These are phyloP conservation scores for Burhinus bistriatus DNA, from an alignment of 2,113 vertebrate species.

Conservation along the genomic window DNA sequence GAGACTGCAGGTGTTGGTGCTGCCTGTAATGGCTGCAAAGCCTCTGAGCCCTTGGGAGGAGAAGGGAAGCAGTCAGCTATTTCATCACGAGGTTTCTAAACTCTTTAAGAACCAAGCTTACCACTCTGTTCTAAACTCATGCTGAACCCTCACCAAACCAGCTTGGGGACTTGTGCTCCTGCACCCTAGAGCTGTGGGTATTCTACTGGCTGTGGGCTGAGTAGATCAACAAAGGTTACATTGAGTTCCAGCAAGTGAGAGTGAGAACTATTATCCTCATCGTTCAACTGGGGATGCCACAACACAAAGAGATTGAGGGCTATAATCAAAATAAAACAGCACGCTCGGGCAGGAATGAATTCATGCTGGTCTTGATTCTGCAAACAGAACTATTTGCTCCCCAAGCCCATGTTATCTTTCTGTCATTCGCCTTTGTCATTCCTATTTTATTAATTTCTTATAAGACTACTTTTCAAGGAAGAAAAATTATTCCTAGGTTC, in stretches of 20 bases:
- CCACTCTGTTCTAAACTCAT: not conserved
- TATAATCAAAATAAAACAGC: not conserved
- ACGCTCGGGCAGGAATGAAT: not conserved
- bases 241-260: not conserved
- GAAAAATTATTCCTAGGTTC: not conserved
- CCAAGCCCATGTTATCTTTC: not conserved
- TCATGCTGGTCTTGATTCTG: not conserved
- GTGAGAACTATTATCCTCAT: not conserved
- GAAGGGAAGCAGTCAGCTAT: not conserved
- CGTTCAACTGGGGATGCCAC: not conserved
- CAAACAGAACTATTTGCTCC: not conserved
- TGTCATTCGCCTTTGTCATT: not conserved
- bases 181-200: not conserved
- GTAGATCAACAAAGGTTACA: not conserved
- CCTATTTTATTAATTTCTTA: not conserved
- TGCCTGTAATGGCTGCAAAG: not conserved
- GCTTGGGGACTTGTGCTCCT: not conserved
- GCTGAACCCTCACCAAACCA: not conserved
- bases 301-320: not conserved
- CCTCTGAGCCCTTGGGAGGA: not conserved
- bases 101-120: not conserved
- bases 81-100: not conserved
- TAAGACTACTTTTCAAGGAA: not conserved
- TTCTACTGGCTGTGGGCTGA: not conserved
- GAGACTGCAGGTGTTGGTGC: not conserved